Evolutionary conservation across 2,888 invertebrate species (phyloP).

Genomic region (Mantis religiosa): DNA sequence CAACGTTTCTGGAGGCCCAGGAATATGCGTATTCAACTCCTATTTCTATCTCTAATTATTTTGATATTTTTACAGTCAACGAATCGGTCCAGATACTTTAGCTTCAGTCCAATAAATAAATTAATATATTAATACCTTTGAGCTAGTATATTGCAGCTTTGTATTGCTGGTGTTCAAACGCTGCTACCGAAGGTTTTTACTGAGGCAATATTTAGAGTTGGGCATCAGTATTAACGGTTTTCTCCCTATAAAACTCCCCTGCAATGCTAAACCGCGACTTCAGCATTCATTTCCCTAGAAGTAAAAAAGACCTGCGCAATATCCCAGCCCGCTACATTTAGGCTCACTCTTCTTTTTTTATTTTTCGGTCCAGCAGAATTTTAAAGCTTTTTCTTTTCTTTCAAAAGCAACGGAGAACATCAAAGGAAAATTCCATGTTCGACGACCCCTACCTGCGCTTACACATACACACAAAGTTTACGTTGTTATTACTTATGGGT

Average conservation of each 20-base stretch:
- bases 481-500: neutral
- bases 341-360: neutral
- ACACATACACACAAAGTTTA: neutral
- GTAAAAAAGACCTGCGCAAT: neutral
- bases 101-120: too few relatives aligned
- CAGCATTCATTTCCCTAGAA: neutral
- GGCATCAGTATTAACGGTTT: too few relatives aligned
- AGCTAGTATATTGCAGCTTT: too few relatives aligned
- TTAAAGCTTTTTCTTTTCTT: neutral
- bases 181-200: too few relatives aligned
- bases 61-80: too few relatives aligned
- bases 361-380: neutral
- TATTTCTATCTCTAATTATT: too few relatives aligned
- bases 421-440: neutral
- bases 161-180: too few relatives aligned
- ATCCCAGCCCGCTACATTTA: neutral
- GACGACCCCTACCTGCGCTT: neutral
- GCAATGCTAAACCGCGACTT: neutral
- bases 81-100: too few relatives aligned
- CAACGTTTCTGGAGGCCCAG: too few relatives aligned
- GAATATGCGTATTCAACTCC: too few relatives aligned
- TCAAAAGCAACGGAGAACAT: neutral
- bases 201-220: too few relatives aligned
- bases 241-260: neutral
- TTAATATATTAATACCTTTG: too few relatives aligned